phyloP scores from a whole-genome alignment of 53 echinoderm and acorn worm species.

The Temnopleurus reevesii region DNA sequence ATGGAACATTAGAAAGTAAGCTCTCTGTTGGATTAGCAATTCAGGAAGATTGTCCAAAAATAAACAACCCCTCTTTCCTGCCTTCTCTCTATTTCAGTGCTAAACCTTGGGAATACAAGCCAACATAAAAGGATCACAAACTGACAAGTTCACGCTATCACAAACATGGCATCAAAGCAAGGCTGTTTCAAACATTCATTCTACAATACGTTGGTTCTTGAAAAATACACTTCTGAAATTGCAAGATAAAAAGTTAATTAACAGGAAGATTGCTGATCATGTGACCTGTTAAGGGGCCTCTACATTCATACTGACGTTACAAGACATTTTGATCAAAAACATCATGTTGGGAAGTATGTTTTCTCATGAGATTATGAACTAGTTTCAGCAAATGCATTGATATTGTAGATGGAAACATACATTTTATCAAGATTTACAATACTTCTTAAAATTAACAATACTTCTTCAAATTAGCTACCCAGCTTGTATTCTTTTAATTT shows the following conservation, averaged over 20 bases:
- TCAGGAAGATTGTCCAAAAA: too few relatives aligned
- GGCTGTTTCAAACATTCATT: neutral
- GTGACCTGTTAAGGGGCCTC: neutral
- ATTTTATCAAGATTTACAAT: too few relatives aligned
- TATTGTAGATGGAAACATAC: too few relatives aligned
- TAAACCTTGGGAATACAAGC: slow-evolving; percentile 24
- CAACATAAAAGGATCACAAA: neutral
- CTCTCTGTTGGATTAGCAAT: too few relatives aligned
- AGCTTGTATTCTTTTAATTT: too few relatives aligned
- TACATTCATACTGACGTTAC: neutral
- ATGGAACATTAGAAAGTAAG: too few relatives aligned
- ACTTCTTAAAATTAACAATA: too few relatives aligned
- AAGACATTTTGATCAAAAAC: neutral
- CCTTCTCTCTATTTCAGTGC: neutral
- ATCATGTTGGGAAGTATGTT: too few relatives aligned
- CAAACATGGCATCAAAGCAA: neutral
- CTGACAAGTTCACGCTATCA: slow-evolving; percentile 35
- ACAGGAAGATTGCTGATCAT: neutral
- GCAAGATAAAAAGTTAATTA: neutral
- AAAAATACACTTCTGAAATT: neutral
- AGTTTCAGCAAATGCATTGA: too few relatives aligned
- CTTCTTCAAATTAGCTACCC: too few relatives aligned
- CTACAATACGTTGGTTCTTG: neutral
- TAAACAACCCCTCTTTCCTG: neutral
- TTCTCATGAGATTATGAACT: too few relatives aligned